phyloP scores from a whole-genome alignment of 2,888 invertebrate species.

The Leptarthrus brevirostris region DNA sequence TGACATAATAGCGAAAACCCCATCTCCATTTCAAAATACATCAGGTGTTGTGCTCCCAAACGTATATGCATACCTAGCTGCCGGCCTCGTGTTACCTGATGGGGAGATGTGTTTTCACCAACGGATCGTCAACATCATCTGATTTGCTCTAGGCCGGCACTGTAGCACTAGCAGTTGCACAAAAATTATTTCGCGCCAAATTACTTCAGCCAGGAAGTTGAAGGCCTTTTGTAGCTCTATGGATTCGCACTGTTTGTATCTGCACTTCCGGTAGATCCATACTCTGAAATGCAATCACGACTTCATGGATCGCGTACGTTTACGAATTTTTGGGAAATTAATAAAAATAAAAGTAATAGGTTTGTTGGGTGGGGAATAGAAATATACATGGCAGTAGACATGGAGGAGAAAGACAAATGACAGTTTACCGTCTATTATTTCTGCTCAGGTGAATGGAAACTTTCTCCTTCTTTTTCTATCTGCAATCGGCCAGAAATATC shows the following conservation, averaged over 20 bases:
- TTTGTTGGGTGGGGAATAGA: no score
- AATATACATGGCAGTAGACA: no score
- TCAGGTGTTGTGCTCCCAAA: conserved; percentile 19
- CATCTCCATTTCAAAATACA: conserved; percentile 38
- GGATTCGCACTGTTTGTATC: no score
- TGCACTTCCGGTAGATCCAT: no score
- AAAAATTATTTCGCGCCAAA: conserved; percentile 19
- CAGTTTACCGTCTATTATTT: conserved; percentile 18
- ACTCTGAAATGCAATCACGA: no score
- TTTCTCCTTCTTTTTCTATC: conserved; percentile 20
- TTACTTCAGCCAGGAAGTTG: no score
- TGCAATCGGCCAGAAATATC: conserved; percentile 17
- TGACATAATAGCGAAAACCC: conserved; percentile 45
- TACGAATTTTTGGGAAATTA: no score
- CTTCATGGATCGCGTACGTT: no score
- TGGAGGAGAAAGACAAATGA: no score
- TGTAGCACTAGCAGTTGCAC: no score
- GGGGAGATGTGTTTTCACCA: background rate
- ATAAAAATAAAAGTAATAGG: no score
- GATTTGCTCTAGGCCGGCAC: conserved; percentile 11
- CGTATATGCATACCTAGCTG: background rate
- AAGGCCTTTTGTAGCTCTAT: no score
- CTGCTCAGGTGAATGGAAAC: conserved; percentile 22
- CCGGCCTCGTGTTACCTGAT: conserved; percentile 32
- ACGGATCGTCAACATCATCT: background rate